Percentiles rank a stretch among this genome's conserved stretches.
phyloP scores from a whole-genome alignment of 2,113 vertebrate genomes.

The Onychorhynchus coronatus region DNA sequence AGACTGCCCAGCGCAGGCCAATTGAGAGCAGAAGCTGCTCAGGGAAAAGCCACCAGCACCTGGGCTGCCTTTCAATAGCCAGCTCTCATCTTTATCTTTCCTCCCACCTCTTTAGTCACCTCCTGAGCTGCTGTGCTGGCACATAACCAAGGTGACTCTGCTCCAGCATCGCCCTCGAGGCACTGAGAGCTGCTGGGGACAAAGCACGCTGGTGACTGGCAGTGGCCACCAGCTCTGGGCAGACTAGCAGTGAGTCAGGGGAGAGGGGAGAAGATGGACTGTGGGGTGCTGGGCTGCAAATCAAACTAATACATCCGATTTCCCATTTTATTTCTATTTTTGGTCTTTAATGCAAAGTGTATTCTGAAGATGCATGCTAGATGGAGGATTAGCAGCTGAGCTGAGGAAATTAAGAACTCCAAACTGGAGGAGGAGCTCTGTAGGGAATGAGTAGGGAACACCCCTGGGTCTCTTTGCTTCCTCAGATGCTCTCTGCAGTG shows the following conservation, averaged over 20 bases:
- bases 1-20: background rate
- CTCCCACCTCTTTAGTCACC: background rate
- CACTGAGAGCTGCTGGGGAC: background rate
- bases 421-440: background rate
- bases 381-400: background rate
- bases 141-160: background rate
- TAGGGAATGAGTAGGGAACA: background rate
- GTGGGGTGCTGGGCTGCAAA: background rate
- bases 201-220: background rate
- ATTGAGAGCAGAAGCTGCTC: background rate
- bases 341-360: background rate
- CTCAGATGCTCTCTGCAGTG: background rate
- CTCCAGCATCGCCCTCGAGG: background rate
- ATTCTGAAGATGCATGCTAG: background rate
- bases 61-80: background rate
- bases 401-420: background rate
- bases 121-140: background rate
- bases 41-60: background rate
- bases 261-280: background rate
- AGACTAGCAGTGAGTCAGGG: rapidly evolving
- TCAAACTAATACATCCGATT: background rate
- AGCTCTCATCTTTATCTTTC: background rate
- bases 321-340: background rate
- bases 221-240: rapidly evolving
- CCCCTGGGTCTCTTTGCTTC: background rate